Base-by-base conservation (phyloP, 2,888 invertebrate genomes). In the Sericinus montela region DNA sequence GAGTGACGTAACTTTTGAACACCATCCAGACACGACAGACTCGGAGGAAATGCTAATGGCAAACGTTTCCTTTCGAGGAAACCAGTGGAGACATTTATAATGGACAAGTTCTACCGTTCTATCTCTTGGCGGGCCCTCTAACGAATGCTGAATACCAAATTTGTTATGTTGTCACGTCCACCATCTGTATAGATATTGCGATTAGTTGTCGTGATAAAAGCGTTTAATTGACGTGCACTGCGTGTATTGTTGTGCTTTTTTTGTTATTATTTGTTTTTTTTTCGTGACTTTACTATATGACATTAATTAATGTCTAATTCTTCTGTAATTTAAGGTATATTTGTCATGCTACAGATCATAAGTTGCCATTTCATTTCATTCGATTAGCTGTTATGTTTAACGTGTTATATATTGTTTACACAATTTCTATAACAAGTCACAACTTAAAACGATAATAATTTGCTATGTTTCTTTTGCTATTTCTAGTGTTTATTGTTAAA, bases 1-100 rank as follows among this genome's bases (percentile, higher is more conserved):
- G 61, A 59, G 56, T 66, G 65, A 63, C 62, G 61, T 60, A 60
- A 64, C 61, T 57, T 63, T 52, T 51, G 60, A 66, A 57, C 62
- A 61, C 65, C 62, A 65, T 59, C 60, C 60, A 62, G 57, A 57
- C 57, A 62, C 57, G 61, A 58, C 65, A 58, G 51, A 59, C 55
- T 60, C 52, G 48, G 59, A 71, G 75, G 75, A 74, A 74, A 67
- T 64, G 65, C 63, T 72, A 73, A 75, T 72, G 72, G 69, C 55
- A 60, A 62, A 62, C 54, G 70, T 65, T 75, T 73, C 74, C 74
- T 71, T 73, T 72, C 71, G 55, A 55, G 59, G 66, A 67, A 67
- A 50, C 55, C 53, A 45, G 37, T 37, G 38, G 50, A 41, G 15
- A 51, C 45, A 42, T 51, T 46, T 51, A 51, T 45, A 37, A 58